Evolutionary conservation across 1,140 invertebrate species (phyloP).

Genomic region (Caenorhabditis remanei): DNA sequence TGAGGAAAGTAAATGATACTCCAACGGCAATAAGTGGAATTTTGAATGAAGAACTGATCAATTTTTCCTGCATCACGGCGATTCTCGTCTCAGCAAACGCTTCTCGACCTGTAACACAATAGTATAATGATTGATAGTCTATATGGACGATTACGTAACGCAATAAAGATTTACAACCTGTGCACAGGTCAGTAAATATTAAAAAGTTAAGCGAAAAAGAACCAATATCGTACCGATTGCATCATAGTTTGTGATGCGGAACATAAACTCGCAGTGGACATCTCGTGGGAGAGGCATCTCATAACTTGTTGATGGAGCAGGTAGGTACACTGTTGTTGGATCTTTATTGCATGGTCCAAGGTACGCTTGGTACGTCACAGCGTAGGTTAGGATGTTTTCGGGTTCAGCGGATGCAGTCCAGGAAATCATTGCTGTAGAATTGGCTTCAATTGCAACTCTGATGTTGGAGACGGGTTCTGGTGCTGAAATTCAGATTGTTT

Average conservation of each 20-base stretch:
- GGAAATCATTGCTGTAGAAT: constrained; percentile 56
- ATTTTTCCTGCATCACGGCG: constrained; percentile 19
- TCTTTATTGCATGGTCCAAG: constrained; percentile 46
- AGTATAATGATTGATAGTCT: constrained; percentile 35
- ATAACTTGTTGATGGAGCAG: constrained; percentile 49
- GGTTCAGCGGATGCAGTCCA: constrained; percentile 63
- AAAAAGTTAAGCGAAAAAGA: not conserved
- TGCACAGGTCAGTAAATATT: constrained; percentile 50
- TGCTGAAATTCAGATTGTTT: constrained; percentile 41
- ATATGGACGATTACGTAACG: constrained; percentile 23
- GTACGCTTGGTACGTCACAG: constrained; percentile 56
- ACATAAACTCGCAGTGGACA: constrained; percentile 47
- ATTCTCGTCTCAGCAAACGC: constrained; percentile 56
- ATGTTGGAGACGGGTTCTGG: constrained; percentile 63
- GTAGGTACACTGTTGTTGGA: constrained; percentile 27
- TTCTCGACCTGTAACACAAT: constrained; percentile 59
- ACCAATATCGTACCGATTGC: constrained; percentile 22
- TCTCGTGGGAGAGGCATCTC: constrained; percentile 26
- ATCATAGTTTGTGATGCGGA: constrained; percentile 56
- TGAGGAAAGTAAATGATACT: constrained; percentile 29
- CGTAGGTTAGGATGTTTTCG: constrained; percentile 57
- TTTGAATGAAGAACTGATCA: constrained; percentile 12
- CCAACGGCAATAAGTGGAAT: constrained; percentile 3
- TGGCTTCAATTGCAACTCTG: constrained; percentile 51
- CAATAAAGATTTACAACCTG: constrained; percentile 43